Evolutionary conservation across 2,888 invertebrate genomes (phyloP).

Genomic region (Lasioglossum vierecki): DNA sequence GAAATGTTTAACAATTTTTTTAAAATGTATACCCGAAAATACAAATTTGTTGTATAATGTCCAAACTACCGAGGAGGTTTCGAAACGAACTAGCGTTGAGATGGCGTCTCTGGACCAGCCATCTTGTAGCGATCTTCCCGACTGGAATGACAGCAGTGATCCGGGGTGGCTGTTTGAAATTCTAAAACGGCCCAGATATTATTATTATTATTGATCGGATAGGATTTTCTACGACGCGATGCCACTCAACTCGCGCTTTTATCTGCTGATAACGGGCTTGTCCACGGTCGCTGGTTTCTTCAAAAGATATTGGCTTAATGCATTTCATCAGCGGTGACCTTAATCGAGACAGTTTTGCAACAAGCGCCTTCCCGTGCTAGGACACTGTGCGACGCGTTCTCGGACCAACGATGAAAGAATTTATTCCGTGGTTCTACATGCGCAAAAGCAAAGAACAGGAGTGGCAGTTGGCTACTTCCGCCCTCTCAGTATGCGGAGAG

Average conservation of each 20-base stretch:
- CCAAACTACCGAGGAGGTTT: not conserved
- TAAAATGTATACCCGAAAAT: no score
- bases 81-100: not conserved
- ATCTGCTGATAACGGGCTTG: slow-evolving; percentile 31
- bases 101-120: not conserved
- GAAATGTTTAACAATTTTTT: no score
- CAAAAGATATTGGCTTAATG: slow-evolving; percentile 62
- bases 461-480: no score
- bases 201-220: slow-evolving; percentile 5
- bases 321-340: slow-evolving; percentile 57
- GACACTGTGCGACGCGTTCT: slow-evolving; percentile 11
- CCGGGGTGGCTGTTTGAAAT: not conserved
- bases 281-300: slow-evolving; percentile 36
- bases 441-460: no score
- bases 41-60: not conserved
- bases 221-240: not conserved
- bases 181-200: slow-evolving; percentile 31
- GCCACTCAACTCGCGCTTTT: not conserved
- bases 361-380: slow-evolving; percentile 47
- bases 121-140: not conserved
- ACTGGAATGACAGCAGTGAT: no score
- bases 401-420: slow-evolving; percentile 41
- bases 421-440: not conserved
- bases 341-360: slow-evolving; percentile 58
- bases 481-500: no score